Percentiles rank a stretch among this genome's conserved stretches.
Conservation (phyloP, 2,797 vertebrate species). For the Gorsachius magnificus region DNA sequence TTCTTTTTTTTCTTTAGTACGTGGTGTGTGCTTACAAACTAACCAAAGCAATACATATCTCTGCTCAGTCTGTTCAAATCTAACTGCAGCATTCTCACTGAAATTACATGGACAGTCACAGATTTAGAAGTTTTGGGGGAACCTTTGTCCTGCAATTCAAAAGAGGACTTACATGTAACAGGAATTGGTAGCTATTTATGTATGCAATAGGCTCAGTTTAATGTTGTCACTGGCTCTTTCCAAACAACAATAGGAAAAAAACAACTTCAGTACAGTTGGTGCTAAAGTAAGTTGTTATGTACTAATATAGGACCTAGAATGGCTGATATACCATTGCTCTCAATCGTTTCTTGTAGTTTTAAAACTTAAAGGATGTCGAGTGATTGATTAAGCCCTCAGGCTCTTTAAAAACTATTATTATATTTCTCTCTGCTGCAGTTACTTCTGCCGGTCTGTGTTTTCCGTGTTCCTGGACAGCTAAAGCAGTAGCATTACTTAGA, state of each 20-base stretch:
- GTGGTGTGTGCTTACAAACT: not conserved
- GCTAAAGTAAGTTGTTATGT: not conserved
- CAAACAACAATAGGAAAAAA: not conserved
- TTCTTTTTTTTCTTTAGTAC: not conserved
- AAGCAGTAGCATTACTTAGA: not conserved
- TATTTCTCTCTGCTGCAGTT: not conserved
- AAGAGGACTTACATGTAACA: not conserved
- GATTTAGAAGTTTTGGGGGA: not conserved
- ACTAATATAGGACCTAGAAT: not conserved
- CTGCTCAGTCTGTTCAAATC: not conserved
- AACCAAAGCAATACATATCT: not conserved
- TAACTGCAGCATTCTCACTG: not conserved
- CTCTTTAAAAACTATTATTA: not conserved
- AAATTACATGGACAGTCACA: not conserved
- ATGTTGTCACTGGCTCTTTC: not conserved
- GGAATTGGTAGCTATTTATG: not conserved
- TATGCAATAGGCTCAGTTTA: not conserved
- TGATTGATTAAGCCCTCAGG: not conserved
- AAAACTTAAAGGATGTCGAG: not conserved
- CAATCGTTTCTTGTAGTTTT: not conserved
- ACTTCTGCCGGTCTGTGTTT: not conserved
- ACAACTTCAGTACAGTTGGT: fast-evolving
- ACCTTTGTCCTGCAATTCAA: not conserved
- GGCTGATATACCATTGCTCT: not conserved
- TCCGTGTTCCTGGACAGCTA: not conserved